A percentile compares a stretch with the other conserved stretches of the same genome.
These are phyloP conservation scores for Talpa occidentalis DNA, from an alignment of 2,113 vertebrate species.

Conservation along the genomic window DNA sequence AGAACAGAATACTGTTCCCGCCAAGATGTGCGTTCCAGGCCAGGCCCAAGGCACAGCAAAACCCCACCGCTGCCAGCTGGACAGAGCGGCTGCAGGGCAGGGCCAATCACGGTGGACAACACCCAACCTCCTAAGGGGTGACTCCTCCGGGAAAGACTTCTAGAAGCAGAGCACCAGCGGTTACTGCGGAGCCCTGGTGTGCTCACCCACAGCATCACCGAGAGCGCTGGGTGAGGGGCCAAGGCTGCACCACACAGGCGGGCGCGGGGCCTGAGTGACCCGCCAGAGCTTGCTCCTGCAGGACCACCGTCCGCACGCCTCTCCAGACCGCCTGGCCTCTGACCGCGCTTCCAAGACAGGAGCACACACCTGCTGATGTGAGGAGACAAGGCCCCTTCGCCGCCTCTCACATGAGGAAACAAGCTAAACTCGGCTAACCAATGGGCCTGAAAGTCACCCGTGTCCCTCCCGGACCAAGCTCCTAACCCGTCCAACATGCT, in stretches of 20 bases:
- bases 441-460: background rate
- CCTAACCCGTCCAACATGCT: background rate
- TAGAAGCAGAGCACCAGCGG: background rate
- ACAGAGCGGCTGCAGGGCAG: background rate
- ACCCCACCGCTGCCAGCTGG: background rate
- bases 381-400: background rate
- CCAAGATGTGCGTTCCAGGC: background rate
- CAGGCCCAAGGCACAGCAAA: background rate
- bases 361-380: background rate
- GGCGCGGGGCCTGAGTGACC: background rate
- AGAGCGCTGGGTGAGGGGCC: fast-evolving
- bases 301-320: background rate
- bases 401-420: background rate
- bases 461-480: background rate
- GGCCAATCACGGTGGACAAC: background rate
- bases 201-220: background rate
- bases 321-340: too few species aligned
- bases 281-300: background rate
- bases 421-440: background rate
- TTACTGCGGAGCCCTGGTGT: background rate
- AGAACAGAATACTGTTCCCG: background rate
- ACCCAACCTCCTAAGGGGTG: background rate
- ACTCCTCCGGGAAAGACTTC: background rate
- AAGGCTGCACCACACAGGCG: background rate
- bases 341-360: background rate